A percentile compares a stretch with the other conserved stretches of the same genome.
These are phyloP conservation scores for Stratiolaelaps scimitus DNA, from an alignment of 1,140 invertebrate species.

Conservation along the genomic window DNA sequence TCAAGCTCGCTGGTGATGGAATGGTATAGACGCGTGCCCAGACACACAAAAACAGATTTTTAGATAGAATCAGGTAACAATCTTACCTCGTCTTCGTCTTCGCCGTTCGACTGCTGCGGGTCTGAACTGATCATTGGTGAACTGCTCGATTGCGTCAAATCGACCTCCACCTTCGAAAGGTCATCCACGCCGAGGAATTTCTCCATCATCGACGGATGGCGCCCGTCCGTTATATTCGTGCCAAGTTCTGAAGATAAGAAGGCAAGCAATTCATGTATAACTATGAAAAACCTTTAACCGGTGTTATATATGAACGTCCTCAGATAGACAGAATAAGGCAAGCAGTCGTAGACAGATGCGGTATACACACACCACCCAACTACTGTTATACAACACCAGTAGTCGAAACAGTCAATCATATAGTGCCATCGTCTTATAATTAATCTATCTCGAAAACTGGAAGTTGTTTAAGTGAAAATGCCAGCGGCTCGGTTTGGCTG, in stretches of 20 bases:
- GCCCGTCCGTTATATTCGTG: slow-evolving; percentile 1
- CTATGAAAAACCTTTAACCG: background rate
- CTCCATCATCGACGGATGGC: background rate
- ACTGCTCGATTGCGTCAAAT: background rate
- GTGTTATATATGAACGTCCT: slow-evolving; percentile 34
- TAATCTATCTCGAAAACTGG: too few relatives aligned
- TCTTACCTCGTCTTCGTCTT: slow-evolving; percentile 19
- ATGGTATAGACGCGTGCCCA: too few relatives aligned
- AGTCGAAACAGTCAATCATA: too few relatives aligned
- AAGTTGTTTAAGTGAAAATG: too few relatives aligned
- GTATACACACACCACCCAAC: slow-evolving; percentile 20
- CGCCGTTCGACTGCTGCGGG: background rate
- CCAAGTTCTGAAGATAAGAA: background rate
- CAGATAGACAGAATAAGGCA: slow-evolving; percentile 32
- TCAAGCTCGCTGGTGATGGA: too few relatives aligned
- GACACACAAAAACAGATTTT: too few relatives aligned
- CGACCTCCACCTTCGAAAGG: slow-evolving; percentile 29
- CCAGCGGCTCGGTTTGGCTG: too few relatives aligned
- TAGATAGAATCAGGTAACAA: too few relatives aligned
- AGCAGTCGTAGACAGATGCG: slow-evolving; percentile 6
- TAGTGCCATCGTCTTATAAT: too few relatives aligned
- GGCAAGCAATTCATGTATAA: background rate
- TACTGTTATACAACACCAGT: too few relatives aligned
- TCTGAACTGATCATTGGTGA: background rate
- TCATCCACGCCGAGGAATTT: slow-evolving; percentile 19